Base-by-base conservation (phyloP, 2,113 vertebrate genomes). In the Elachura formosa region DNA sequence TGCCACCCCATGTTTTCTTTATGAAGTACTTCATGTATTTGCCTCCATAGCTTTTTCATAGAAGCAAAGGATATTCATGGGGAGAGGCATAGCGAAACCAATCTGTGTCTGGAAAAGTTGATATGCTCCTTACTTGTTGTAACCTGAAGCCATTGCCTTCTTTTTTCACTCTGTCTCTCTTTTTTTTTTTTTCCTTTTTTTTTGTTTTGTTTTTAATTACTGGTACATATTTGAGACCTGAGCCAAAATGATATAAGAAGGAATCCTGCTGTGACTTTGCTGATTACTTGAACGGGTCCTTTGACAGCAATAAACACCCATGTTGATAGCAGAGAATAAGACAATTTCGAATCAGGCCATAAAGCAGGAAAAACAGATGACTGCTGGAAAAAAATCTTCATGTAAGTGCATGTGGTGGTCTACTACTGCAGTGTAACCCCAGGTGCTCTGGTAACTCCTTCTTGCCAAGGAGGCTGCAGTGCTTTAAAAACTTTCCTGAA, bases 161-260 rank as follows among this genome's bases (percentile, higher is more conserved):
- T 59, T 75, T 85, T 58, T 24, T 79, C 6, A n/a, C 33, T 79
- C 5, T 43, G 6, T 43, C 5, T 12, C 14, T 11, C 69, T 33
- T 68, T 21, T 38, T 56, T 82, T 69, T 38, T 79, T 8, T 36
- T 14, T 38, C 4, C 14, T 10, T 11, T 18, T 18, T 16, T 17
- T 56, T 21, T 58, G 41, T 25, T 49, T 49, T 48, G 51, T 84
- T 84, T 71, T 75, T 16, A 82, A 91, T 91, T 94, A 88, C 93
- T 95, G 38, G 43, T 87, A 96, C 75, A 76, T 91, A 86, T 76
- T 93, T 88, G 84, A 94, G 87, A 93, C 36, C 40, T 77, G 85
- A 90, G 89, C 93, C 93, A 96, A 93, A 96, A 89, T 34, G 5
- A 93, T 85, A 85, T 56, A 38, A 90, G 52, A 83, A 96, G 36